These are phyloP conservation scores for Acanthosepion esculentum DNA, from an alignment of 2,888 invertebrate genomes.

Conservation along the genomic window DNA sequence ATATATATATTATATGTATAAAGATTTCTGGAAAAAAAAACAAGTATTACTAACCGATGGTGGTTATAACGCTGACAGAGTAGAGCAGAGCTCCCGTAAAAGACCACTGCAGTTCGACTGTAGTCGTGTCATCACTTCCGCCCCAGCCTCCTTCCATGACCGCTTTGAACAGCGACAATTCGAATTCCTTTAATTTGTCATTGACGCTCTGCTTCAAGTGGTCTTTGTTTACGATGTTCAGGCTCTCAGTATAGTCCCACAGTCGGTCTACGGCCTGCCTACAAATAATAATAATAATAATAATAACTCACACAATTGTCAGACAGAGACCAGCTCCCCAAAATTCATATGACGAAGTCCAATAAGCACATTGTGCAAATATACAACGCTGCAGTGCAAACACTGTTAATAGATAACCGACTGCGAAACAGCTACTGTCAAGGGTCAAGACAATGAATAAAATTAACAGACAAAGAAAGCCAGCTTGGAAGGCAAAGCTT, in stretches of 20 bases:
- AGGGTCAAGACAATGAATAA: too few species aligned
- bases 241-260: constrained; percentile 89
- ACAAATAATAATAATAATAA: neutral
- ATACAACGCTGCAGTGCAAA: too few species aligned
- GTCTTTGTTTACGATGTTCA: constrained; percentile 87
- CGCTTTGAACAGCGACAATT: constrained; percentile 84
- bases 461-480: too few species aligned
- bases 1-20: too few species aligned
- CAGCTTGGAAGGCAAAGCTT: too few species aligned
- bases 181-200: constrained; percentile 85
- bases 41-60: constrained; percentile 82
- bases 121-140: constrained; percentile 77
- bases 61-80: constrained; percentile 89
- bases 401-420: too few species aligned
- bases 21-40: too few species aligned
- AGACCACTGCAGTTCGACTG: constrained; percentile 83
- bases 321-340: too few species aligned
- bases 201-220: constrained; percentile 91
- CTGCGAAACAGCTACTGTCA: too few species aligned
- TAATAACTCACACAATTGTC: too few species aligned
- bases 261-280: constrained; percentile 72
- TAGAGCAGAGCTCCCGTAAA: constrained; percentile 89
- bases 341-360: too few species aligned
- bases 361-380: too few species aligned
- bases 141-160: constrained; percentile 86